Evolutionary conservation across 2,797 vertebrate species (phyloP).

Genomic region (Hybognathus amarus): DNA sequence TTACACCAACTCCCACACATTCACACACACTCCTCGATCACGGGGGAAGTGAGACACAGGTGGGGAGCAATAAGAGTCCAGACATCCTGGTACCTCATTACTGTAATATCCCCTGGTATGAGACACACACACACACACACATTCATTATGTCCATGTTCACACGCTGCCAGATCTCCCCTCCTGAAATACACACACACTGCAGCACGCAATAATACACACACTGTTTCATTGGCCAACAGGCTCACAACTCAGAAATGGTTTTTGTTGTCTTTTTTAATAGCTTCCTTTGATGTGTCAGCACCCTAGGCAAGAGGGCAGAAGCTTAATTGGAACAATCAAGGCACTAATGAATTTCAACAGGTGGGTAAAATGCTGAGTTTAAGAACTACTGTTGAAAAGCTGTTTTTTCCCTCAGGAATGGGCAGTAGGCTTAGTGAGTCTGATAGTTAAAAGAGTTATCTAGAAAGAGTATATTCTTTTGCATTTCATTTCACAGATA

Average conservation of each 20-base stretch:
- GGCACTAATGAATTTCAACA: constrained; percentile 57
- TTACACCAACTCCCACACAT: constrained; percentile 41
- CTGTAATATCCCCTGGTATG: constrained; percentile 56
- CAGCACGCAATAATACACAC: constrained; percentile 40
- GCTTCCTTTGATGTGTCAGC: constrained; percentile 57
- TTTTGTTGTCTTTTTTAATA: constrained; percentile 55
- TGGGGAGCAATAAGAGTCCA: constrained; percentile 62
- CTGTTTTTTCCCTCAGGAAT: background rate
- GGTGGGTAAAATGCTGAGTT: constrained; percentile 55
- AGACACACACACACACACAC: constrained; percentile 50
- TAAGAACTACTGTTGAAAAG: constrained; percentile 37
- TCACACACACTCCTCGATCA: constrained; percentile 49
- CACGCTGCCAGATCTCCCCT: constrained; percentile 55
- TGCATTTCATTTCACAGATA: background rate
- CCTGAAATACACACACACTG: constrained; percentile 41
- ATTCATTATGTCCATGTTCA: constrained; percentile 50
- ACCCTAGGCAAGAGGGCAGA: constrained; percentile 55
- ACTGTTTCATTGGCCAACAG: constrained; percentile 44
- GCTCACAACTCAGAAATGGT: constrained; percentile 36
- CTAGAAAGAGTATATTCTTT: background rate
- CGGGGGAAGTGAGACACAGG: constrained; percentile 61
- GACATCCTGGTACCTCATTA: constrained; percentile 66
- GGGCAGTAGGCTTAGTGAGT: background rate
- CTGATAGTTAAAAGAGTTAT: background rate
- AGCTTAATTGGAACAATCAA: constrained; percentile 61